A percentile compares a stretch with the other conserved stretches of the same genome.
These are phyloP conservation scores for Chiloscyllium punctatum DNA, from an alignment of 2,797 vertebrate genomes.

Conservation along the genomic window DNA sequence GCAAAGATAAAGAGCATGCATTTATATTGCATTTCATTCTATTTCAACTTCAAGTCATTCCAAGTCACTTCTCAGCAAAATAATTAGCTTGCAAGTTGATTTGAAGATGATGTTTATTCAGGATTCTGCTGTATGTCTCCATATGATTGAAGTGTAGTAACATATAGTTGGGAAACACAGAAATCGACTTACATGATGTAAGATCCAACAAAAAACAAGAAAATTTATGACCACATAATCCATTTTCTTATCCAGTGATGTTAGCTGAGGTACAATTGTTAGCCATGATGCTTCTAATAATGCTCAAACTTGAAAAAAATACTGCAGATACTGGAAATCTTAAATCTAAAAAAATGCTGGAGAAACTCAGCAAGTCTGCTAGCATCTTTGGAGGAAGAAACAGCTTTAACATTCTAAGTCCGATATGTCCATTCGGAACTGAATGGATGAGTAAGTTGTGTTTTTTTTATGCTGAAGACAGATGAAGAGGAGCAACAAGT, in stretches of 20 bases:
- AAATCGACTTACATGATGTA: background rate
- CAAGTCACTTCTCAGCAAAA: background rate
- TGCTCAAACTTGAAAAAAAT: too few species aligned
- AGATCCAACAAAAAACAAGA: background rate
- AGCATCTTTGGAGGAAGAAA: too few species aligned
- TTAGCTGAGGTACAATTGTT: background rate
- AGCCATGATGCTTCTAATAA: background rate
- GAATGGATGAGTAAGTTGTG: too few species aligned
- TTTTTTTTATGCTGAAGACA: too few species aligned
- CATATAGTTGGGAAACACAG: background rate
- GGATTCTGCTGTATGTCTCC: background rate
- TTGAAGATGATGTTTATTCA: background rate
- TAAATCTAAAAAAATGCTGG: too few species aligned
- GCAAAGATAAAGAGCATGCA: background rate
- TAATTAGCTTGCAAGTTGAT: background rate
- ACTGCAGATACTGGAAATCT: too few species aligned
- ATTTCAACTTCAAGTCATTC: background rate
- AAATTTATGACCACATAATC: background rate
- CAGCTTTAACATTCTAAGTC: too few species aligned
- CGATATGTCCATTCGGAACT: too few species aligned
- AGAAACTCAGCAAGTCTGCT: too few species aligned
- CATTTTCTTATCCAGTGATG: background rate
- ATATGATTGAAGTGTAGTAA: background rate
- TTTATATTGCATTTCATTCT: background rate
- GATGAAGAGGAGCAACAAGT: too few species aligned